phyloP scores from a whole-genome alignment of 2,888 invertebrate genomes.

The Oxyteleia sp. region DNA sequence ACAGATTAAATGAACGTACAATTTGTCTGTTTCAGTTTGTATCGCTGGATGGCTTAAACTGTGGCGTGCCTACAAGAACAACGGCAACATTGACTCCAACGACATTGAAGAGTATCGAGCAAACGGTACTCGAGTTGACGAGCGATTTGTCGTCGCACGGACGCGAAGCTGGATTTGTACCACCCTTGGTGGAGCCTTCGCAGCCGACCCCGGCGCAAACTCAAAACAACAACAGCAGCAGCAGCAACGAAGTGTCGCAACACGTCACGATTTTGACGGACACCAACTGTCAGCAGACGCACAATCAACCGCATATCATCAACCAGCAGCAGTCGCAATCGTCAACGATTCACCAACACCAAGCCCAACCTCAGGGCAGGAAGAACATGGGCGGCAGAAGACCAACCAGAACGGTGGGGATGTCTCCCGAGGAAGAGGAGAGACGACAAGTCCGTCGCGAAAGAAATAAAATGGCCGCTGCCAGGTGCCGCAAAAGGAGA shows the following conservation, averaged over 20 bases:
- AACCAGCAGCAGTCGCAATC: conserved; percentile 87
- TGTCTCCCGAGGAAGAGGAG: conserved; percentile 97
- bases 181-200: conserved; percentile 82
- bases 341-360: conserved; percentile 71
- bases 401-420: conserved; percentile 92
- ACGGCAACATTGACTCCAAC: conserved; percentile 98
- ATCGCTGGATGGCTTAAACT: conserved; percentile 94
- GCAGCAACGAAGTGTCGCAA: conserved; percentile 63
- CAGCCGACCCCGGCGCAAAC: conserved; percentile 87
- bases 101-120: conserved; percentile 96
- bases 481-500: conserved; percentile 97
- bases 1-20: too few species aligned
- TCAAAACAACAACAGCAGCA: conserved; percentile 79
- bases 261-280: conserved; percentile 41
- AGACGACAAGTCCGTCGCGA: conserved; percentile 95
- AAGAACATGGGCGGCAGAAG: conserved; percentile 95
- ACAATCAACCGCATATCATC: conserved; percentile 41
- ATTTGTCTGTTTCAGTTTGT: conserved; percentile 90
- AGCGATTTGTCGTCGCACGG: conserved; percentile 92
- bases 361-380: conserved; percentile 88
- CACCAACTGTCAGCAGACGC: conserved; percentile 71
- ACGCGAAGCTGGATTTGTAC: conserved; percentile 93
- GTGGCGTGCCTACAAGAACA: conserved; percentile 96
- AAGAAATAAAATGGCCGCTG: conserved; percentile 98
- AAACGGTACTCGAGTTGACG: conserved; percentile 95